phyloP scores from a whole-genome alignment of 2,888 invertebrate species.

The Cantharis flavilabris region DNA sequence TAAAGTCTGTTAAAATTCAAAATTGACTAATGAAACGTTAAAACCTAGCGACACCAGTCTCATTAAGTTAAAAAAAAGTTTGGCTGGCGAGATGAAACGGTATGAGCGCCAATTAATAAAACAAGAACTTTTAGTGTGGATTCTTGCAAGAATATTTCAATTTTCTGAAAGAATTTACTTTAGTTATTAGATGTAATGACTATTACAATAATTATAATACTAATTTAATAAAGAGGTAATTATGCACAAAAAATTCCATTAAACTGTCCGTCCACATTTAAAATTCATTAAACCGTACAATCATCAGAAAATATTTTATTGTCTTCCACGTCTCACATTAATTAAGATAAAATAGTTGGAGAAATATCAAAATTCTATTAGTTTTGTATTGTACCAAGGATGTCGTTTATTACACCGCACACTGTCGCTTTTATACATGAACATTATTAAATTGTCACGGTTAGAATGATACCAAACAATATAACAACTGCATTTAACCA shows the following conservation, averaged over 20 bases:
- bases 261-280: background rate
- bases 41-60: background rate
- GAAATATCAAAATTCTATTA: background rate
- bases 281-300: background rate
- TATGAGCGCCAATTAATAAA: background rate
- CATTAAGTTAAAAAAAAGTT: background rate
- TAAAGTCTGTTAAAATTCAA: background rate
- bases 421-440: slow-evolving; percentile 6
- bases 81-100: background rate
- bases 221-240: background rate
- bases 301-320: background rate
- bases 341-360: background rate
- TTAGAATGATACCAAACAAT: slow-evolving; percentile 33
- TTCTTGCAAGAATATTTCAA: background rate
- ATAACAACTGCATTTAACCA: slow-evolving; percentile 27
- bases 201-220: background rate
- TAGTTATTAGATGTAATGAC: background rate
- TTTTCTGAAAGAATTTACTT: background rate
- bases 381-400: background rate
- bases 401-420: background rate
- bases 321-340: background rate
- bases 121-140: background rate
- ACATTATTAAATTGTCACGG: slow-evolving; percentile 34
- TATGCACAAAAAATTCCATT: background rate
- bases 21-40: background rate